Percentiles rank a stretch among this genome's conserved stretches.
These are phyloP conservation scores for Nephrotoma guestfalica DNA, from an alignment of 2,888 invertebrate genomes.

Conservation along the genomic window DNA sequence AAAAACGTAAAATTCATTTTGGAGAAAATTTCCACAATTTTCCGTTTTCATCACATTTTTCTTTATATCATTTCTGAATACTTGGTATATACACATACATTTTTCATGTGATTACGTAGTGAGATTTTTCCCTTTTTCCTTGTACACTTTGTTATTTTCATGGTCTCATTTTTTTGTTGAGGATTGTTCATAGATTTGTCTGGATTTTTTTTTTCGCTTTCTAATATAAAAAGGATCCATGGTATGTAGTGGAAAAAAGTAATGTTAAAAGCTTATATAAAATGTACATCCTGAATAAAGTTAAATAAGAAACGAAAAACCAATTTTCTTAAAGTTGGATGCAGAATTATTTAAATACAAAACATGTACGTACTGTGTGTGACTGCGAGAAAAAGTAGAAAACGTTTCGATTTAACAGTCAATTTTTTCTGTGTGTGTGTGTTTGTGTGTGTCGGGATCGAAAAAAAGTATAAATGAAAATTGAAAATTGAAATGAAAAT, in stretches of 20 bases:
- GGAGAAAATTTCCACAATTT: neutral
- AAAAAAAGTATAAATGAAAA: neutral
- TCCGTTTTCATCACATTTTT: neutral
- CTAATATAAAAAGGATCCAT: neutral
- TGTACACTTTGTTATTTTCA: neutral
- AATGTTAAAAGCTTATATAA: neutral
- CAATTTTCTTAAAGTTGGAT: neutral
- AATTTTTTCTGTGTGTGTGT: neutral
- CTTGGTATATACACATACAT: neutral
- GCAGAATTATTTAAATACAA: neutral
- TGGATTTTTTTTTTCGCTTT: neutral
- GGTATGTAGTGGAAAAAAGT: neutral
- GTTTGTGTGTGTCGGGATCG: neutral
- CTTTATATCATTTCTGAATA: neutral
- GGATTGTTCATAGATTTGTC: neutral
- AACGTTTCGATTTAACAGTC: neutral
- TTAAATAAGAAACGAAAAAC: neutral
- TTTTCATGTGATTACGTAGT: neutral
- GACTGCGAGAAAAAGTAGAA: neutral
- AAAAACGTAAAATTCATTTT: neutral
- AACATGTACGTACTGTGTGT: neutral
- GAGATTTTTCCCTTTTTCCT: neutral
- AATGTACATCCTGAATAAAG: neutral
- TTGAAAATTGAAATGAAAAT: neutral
- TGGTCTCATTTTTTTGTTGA: neutral